Evolutionary conservation across 2,888 invertebrate species (phyloP).

Genomic region (Abscondita cerata): DNA sequence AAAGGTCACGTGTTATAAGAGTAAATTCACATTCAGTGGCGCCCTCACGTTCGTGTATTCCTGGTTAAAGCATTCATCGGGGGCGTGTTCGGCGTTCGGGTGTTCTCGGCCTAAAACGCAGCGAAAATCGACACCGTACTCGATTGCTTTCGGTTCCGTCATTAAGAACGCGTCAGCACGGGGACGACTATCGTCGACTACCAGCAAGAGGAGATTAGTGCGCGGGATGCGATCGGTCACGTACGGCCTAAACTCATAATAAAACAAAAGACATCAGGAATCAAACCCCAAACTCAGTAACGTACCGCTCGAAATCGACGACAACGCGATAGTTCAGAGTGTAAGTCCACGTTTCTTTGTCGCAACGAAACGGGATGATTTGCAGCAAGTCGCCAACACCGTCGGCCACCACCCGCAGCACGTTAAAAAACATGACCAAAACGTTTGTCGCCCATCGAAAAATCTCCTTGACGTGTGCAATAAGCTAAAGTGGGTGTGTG

Average conservation of each 20-base stretch:
- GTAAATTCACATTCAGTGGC: too few relatives aligned
- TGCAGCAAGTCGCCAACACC: too few relatives aligned
- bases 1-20: too few relatives aligned
- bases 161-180: not conserved
- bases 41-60: conserved; percentile 1
- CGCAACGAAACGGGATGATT: conserved; percentile 12
- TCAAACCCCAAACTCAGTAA: too few relatives aligned
- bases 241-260: too few relatives aligned
- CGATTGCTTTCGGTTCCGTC: not conserved
- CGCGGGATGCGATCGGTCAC: not conserved
- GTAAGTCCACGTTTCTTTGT: conserved; percentile 21
- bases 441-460: conserved; percentile 15
- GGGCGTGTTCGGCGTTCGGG: not conserved
- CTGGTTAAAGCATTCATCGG: conserved; percentile 1
- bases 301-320: too few relatives aligned
- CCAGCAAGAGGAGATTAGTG: not conserved
- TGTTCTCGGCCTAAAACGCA: not conserved
- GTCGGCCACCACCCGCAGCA: too few relatives aligned
- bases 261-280: too few relatives aligned
- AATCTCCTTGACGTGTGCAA: conserved; percentile 22
- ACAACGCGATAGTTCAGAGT: too few relatives aligned
- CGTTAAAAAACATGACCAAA: conserved; percentile 16
- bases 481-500: conserved; percentile 22
- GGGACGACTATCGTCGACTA: not conserved
- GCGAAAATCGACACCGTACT: not conserved